A percentile compares a stretch with the other conserved stretches of the same genome.
Evolutionary conservation across 2,888 invertebrate genomes (phyloP).

Genomic region (Periphyllus acericola): DNA sequence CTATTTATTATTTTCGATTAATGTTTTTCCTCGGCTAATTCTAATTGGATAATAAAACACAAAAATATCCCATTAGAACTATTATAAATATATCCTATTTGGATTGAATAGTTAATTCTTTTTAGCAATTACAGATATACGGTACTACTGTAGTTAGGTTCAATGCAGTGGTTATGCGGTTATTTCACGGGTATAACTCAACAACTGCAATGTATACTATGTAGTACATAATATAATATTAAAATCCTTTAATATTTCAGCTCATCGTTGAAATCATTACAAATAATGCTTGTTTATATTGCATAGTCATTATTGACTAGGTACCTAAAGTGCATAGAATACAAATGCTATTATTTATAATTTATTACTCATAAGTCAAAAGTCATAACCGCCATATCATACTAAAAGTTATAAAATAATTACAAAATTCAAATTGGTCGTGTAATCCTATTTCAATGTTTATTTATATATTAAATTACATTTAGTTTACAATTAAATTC

Average conservation of each 20-base stretch:
- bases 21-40: background rate
- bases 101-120: background rate
- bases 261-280: background rate
- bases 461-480: no score
- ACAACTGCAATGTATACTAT: no score
- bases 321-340: background rate
- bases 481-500: no score
- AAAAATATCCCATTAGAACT: background rate
- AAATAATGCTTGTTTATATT: background rate
- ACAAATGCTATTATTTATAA: background rate
- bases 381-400: no score
- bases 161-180: background rate
- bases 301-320: background rate
- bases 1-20: background rate
- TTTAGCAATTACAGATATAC: background rate
- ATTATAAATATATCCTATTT: background rate
- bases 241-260: background rate
- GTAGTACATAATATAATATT: background rate
- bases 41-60: constrained; percentile 1
- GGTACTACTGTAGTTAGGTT: background rate
- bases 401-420: no score
- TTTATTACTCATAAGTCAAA: no score
- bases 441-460: no score
- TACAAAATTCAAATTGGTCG: no score
- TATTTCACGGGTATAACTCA: background rate